A percentile compares a stretch with the other conserved stretches of the same genome.
Conservation (phyloP, 64 coral and sea anemone genomes). For the Montipora capricornis region DNA sequence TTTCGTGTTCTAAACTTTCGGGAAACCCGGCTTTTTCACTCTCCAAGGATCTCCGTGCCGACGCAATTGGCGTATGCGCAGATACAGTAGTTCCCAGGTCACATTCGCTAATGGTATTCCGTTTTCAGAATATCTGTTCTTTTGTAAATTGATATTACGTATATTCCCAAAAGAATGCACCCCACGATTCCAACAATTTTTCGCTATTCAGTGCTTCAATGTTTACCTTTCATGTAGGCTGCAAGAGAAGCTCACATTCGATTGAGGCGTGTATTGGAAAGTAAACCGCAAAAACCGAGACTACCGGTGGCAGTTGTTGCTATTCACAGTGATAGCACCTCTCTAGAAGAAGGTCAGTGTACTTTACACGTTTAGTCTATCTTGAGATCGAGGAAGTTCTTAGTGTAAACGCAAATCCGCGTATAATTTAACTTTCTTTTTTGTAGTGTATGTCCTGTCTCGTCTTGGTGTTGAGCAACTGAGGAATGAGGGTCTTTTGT, state of each 20-base stretch:
- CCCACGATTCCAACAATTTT: no score
- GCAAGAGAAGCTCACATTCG: constrained; percentile 47
- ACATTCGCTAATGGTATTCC: no score
- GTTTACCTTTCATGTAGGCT: not conserved
- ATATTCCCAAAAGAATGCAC: no score
- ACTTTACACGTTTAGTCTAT: not conserved
- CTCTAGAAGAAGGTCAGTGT: not conserved
- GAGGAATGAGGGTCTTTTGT: constrained; percentile 56
- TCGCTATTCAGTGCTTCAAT: not conserved
- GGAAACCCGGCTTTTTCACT: no score
- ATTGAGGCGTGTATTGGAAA: constrained; percentile 59
- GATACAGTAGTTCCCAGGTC: no score
- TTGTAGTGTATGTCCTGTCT: constrained; percentile 10
- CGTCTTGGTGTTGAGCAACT: constrained; percentile 47
- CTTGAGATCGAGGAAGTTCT: not conserved
- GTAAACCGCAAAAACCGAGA: constrained; percentile 64
- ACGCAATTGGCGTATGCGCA: no score
- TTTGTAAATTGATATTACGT: no score
- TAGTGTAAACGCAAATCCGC: no score
- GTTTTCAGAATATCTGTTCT: no score
- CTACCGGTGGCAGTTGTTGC: constrained; percentile 68
- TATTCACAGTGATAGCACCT: not conserved
- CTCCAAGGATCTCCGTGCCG: no score
- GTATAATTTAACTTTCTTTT: not conserved
- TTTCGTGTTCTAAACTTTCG: no score